phyloP scores from a whole-genome alignment of 2,113 vertebrate species.

The Marcusenius ussheri region DNA sequence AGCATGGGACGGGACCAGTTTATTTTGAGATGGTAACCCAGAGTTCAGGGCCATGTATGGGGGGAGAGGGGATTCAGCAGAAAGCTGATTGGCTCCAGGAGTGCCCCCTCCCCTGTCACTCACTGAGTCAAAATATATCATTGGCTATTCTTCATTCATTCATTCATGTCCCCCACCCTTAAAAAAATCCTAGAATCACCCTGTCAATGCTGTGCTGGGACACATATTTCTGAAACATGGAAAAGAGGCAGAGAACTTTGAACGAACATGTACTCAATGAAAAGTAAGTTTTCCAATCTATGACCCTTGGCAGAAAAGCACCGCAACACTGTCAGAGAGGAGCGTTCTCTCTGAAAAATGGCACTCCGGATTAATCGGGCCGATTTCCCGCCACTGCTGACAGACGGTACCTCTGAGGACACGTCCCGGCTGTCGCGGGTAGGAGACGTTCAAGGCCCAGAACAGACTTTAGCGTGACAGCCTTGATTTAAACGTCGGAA shows the following conservation, averaged over 20 bases:
- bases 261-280: background rate
- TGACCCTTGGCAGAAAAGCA: background rate
- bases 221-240: background rate
- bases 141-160: background rate
- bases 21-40: background rate
- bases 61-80: background rate
- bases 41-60: background rate
- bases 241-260: background rate
- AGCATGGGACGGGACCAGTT: background rate
- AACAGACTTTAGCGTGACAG: background rate
- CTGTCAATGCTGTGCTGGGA: background rate
- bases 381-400: background rate
- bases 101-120: background rate
- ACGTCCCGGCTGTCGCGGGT: background rate
- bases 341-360: background rate
- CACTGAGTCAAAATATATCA: background rate
- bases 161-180: background rate
- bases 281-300: background rate
- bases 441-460: background rate
- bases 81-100: background rate
- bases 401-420: background rate
- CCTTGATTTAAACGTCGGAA: conserved; percentile 2
- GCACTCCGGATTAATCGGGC: background rate
- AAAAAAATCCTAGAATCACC: background rate
- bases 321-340: background rate